Evolutionary conservation across 2,888 invertebrate genomes (phyloP).

Genomic region (Meliscaeva auricollis): DNA sequence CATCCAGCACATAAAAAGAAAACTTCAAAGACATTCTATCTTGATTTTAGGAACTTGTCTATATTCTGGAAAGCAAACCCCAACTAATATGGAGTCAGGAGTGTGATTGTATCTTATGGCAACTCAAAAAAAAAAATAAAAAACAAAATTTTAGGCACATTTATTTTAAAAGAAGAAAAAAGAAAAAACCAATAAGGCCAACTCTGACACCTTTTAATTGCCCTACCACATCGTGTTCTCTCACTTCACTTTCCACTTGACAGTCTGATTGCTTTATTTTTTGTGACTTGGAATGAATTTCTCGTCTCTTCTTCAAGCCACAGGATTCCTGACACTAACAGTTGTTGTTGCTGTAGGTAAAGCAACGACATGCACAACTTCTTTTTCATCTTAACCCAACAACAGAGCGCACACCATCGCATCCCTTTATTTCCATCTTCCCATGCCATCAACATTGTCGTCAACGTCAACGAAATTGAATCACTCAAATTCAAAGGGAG

Average conservation of each 20-base stretch:
- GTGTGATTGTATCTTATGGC: too few relatives aligned
- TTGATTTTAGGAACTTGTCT: too few relatives aligned
- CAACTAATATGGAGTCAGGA: too few relatives aligned
- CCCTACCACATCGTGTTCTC: not conserved
- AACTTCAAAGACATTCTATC: too few relatives aligned
- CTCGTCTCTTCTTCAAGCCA: not conserved
- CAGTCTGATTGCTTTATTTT: conserved; percentile 18
- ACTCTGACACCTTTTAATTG: conserved; percentile 20
- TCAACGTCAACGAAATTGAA: conserved; percentile 63
- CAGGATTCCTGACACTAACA: conserved; percentile 8
- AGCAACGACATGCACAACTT: conserved; percentile 16
- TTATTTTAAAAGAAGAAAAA: too few relatives aligned
- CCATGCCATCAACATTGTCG: conserved; percentile 7
- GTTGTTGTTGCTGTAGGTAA: too few relatives aligned
- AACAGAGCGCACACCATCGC: not conserved
- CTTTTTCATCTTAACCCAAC: conserved; percentile 19
- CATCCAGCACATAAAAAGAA: too few relatives aligned
- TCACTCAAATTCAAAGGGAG: conserved; percentile 64
- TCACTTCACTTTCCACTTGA: conserved; percentile 11
- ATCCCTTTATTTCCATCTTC: too few relatives aligned
- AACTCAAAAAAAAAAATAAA: too few relatives aligned
- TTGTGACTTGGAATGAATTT: not conserved
- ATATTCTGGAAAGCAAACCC: too few relatives aligned
- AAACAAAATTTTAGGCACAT: too few relatives aligned
- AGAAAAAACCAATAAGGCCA: not conserved